Base-by-base conservation (phyloP, 2,113 vertebrate genomes). In the Plestiodon gilberti region DNA sequence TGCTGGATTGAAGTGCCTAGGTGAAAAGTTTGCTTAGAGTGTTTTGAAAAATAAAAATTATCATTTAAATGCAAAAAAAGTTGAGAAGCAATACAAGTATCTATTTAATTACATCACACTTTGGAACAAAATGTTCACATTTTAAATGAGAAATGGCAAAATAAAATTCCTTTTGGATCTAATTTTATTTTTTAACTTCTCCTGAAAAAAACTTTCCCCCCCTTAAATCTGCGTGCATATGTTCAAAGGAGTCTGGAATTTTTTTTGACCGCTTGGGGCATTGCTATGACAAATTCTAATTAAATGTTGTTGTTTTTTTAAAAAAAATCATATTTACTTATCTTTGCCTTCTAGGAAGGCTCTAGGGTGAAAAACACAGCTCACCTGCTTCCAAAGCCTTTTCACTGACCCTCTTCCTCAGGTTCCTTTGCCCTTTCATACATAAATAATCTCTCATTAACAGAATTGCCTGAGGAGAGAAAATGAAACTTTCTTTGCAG, bases 371-470 rank as follows among this genome's bases (percentile, higher is more conserved):
- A 83, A 73, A 20, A 6, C 70, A 55, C 40, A 84, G 48, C 20
- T 84, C 13, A 35, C 73, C 38, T 84, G 57, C 15, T 61, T 55
- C 48, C 25, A 55, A 28, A 65, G 28, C n/a, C 30, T 76, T 52
- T 77, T 52, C 62, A 35, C 13, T 62, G 70, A 62, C 81, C 35
- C 55, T 59, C 64, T 74, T 83, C 35, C 25, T 59, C 23, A 14
- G 23, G 71, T 84, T 65, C 59, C 38, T 76, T 76, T 75, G 70
- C 59, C 71, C 59, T 73, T 84, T 84, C 30, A 40, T 78, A 55
- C n/a, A 73, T 52, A 84, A 77, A 84, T 55, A 57, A 85, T 84
- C 73, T 78, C 62, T 69, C 74, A 22, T 57, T 78, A 77, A 78
- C n/a, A 55, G 28, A 69, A 77, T 52, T 85, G 61, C 48, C 83